These are phyloP conservation scores for Ormyrus labotus DNA, from an alignment of 2,888 invertebrate species.

Conservation along the genomic window DNA sequence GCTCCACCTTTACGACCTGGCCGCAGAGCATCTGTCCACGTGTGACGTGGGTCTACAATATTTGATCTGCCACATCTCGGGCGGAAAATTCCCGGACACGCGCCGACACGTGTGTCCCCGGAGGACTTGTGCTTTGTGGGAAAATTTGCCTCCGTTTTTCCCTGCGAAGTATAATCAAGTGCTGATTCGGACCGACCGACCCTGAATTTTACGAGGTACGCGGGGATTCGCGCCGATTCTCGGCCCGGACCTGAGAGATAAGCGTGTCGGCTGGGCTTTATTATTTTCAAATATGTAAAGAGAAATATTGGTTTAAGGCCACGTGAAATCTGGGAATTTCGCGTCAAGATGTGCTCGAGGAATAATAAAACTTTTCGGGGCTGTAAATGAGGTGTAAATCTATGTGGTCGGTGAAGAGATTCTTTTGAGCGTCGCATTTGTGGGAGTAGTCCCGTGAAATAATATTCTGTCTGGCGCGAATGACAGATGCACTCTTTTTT, in stretches of 20 bases:
- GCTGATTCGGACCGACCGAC: slow-evolving; percentile 2
- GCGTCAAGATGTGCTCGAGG: neutral
- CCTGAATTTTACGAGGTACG: slow-evolving; percentile 1
- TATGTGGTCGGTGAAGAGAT: no score
- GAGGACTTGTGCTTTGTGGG: no score
- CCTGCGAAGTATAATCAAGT: neutral
- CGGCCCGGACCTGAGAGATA: neutral
- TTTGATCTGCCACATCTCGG: slow-evolving; percentile 41
- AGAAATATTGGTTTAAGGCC: no score
- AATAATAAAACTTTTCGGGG: no score
- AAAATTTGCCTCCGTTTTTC: no score
- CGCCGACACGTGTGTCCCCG: slow-evolving; percentile 26
- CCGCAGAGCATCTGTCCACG: slow-evolving; percentile 30
- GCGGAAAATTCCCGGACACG: slow-evolving; percentile 14
- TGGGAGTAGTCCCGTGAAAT: no score
- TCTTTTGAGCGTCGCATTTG: no score
- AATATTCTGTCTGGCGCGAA: neutral
- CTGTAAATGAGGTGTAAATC: no score
- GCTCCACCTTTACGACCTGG: slow-evolving; percentile 29
- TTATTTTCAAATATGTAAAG: neutral
- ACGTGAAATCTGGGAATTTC: neutral
- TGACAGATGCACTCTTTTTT: neutral
- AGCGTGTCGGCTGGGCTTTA: neutral
- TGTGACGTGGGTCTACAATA: slow-evolving; percentile 55
- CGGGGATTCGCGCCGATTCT: neutral